These are phyloP conservation scores for Drosophila ogumai DNA, from an alignment of 1,140 invertebrate species.

Conservation along the genomic window DNA sequence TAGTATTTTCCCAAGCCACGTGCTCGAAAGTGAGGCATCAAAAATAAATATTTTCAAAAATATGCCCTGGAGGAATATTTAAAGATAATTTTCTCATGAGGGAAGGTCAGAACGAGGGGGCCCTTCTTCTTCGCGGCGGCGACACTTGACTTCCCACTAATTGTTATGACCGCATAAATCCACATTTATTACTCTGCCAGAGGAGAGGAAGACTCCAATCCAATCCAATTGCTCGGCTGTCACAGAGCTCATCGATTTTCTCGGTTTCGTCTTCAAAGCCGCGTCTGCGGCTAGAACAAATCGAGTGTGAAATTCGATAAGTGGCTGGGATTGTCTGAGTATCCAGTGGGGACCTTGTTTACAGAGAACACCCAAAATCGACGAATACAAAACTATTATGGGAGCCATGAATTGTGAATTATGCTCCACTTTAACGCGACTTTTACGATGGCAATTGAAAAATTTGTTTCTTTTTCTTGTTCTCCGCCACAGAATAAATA, in stretches of 20 bases:
- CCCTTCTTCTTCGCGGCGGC: background rate
- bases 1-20: constrained; percentile 49
- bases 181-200: constrained; percentile 18
- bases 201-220: background rate
- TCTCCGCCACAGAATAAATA: constrained; percentile 14
- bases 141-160: constrained; percentile 70
- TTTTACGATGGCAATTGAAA: constrained; percentile 65
- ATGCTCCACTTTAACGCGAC: constrained; percentile 50
- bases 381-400: constrained; percentile 28
- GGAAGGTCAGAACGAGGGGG: background rate
- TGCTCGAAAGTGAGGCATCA: constrained; percentile 37
- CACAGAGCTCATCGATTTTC: constrained; percentile 55
- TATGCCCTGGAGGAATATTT: background rate
- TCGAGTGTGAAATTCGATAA: constrained; percentile 79
- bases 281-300: constrained; percentile 44
- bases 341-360: constrained; percentile 16
- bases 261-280: constrained; percentile 42
- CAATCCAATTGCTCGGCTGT: constrained; percentile 45
- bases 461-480: constrained; percentile 46
- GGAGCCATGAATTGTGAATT: constrained; percentile 48
- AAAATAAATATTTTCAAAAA: background rate
- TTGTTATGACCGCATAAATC: constrained; percentile 72
- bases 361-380: constrained; percentile 9
- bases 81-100: constrained; percentile 23
- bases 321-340: constrained; percentile 56